Evolutionary conservation across 2,888 invertebrate genomes (phyloP), one percentile per base, ranked within the genome.

Genomic region (Perithous albicinctus): DNA sequence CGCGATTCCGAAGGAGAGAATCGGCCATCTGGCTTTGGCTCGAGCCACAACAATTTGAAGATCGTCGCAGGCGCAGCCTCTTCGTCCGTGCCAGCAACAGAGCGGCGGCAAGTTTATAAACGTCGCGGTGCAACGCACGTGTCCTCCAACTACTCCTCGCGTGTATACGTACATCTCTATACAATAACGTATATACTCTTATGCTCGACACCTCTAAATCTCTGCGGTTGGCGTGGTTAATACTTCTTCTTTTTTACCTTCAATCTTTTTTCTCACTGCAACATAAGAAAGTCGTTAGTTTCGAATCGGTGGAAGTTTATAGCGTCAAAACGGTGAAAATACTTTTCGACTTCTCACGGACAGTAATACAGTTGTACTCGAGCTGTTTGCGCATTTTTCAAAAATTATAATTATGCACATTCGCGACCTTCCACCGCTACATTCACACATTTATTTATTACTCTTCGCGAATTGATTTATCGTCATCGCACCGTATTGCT

Each of bases 1-100:
- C 23, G n/a, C n/a, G n/a, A 54, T 32, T 29, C 51, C 79, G 61
- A 43, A 38, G 75, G 48, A 66, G 48, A 66, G 74, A 81, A 78
- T 56, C 72, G 67, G 72, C 82, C 83, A 84, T 84, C 83, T 82
- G 83, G 85, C 78, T 82, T 85, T 84, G 85, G 85, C 85, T 84
- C 82, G 85, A 82, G 85, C 85, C 84, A 83, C 74, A 84, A 76
- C 75, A 77, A 83, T 83, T 76, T 79, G 69, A 73, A 79, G 76
- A 83, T 67, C 41, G 59, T 77, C 43, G 29, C 26, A 35, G 12
- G n/a, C 59, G 59, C 59, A 38, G 43, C 51, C 20, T 59, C 59
- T 61, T 61, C 46, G n/a, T 10, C 46, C 77, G 38, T 26, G 61
- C 67, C 54, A 69, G 54, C 54, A 67, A 32, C 63, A 23, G 41